These are phyloP conservation scores for Priocnemis perturbator DNA, from an alignment of 2,888 invertebrate genomes.

Conservation along the genomic window DNA sequence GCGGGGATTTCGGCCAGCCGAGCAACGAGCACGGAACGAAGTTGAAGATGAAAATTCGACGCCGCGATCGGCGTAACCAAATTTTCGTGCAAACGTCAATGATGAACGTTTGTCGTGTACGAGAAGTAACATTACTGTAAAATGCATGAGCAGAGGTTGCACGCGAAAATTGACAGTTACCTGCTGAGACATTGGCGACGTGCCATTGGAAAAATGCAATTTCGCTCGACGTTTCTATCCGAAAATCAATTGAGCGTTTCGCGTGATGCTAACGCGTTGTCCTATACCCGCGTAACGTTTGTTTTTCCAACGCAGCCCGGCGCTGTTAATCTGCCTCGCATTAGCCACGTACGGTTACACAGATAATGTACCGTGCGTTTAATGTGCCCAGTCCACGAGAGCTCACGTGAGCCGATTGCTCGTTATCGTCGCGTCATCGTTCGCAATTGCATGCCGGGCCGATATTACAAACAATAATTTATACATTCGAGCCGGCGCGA, in stretches of 20 bases:
- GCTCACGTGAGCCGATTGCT: slow-evolving; percentile 21
- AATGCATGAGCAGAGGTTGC: too few species aligned
- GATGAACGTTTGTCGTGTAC: too few species aligned
- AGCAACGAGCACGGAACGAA: background rate
- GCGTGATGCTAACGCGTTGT: slow-evolving; percentile 20
- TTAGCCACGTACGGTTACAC: slow-evolving; percentile 18
- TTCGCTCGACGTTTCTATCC: too few species aligned
- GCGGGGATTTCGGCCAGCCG: slow-evolving; percentile 59
- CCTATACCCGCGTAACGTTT: slow-evolving; percentile 24
- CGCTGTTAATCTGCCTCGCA: slow-evolving; percentile 20
- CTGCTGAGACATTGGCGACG: too few species aligned
- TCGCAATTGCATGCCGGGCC: slow-evolving; percentile 20
- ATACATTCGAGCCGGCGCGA: too few species aligned
- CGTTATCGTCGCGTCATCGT: slow-evolving; percentile 16
- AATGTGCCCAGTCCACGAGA: slow-evolving; percentile 35
- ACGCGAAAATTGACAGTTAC: too few species aligned
- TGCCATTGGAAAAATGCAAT: too few species aligned
- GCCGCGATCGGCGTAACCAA: background rate
- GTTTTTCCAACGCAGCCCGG: too few species aligned
- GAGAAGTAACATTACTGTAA: too few species aligned
- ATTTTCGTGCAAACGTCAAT: background rate
- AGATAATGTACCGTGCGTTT: slow-evolving; percentile 30
- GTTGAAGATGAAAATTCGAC: slow-evolving; percentile 2
- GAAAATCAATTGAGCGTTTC: background rate
- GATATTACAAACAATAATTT: too few species aligned